These are phyloP conservation scores for Chromoteleia sp. DNA, from an alignment of 2,888 invertebrate genomes.

Conservation along the genomic window DNA sequence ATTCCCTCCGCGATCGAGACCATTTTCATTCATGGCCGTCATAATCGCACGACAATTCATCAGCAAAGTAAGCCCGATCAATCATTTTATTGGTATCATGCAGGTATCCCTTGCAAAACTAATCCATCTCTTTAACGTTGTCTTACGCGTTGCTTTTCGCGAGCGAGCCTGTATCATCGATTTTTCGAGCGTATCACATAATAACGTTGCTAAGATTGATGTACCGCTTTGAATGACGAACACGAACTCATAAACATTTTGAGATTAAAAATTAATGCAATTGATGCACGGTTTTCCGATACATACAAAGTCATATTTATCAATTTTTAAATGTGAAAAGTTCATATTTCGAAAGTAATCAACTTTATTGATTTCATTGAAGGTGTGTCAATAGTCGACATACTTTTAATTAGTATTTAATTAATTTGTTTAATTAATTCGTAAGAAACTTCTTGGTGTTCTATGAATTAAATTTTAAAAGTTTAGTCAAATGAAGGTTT, in stretches of 20 bases:
- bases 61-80: conserved; percentile 53
- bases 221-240: conserved; percentile 50
- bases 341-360: too few species aligned
- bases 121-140: conserved; percentile 70
- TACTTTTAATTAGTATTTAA: too few species aligned
- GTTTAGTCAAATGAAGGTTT: too few species aligned
- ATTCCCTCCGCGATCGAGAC: conserved; percentile 29
- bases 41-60: conserved; percentile 60
- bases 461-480: too few species aligned
- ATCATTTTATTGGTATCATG: conserved; percentile 59
- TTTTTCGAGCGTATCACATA: conserved; percentile 46
- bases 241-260: conserved; percentile 38
- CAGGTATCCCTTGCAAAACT: conserved; percentile 56
- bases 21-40: conserved; percentile 53
- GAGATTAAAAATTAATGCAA: conserved; percentile 37
- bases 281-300: conserved; percentile 21
- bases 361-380: too few species aligned
- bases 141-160: conserved; percentile 49
- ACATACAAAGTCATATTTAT: too few species aligned
- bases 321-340: too few species aligned
- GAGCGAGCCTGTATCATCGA: conserved; percentile 35
- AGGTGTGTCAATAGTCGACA: too few species aligned
- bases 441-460: too few species aligned
- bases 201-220: conserved; percentile 61
- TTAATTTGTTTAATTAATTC: too few species aligned